These are phyloP conservation scores for Cassiopea andromeda DNA, from an alignment of 30 jellyfish, hydroid and myxozoan species.

Conservation along the genomic window DNA sequence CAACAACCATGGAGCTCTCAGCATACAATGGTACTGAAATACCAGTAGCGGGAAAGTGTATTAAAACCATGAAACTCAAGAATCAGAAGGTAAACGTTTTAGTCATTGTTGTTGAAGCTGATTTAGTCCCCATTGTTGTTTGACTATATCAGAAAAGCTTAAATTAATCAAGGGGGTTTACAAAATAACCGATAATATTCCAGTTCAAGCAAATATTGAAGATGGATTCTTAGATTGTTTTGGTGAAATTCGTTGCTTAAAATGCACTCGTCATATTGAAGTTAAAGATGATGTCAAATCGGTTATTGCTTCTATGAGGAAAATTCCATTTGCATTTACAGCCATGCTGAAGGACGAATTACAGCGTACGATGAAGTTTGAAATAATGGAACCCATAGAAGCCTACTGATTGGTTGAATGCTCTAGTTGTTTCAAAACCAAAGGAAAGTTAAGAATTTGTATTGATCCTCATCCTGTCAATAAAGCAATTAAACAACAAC, in stretches of 20 bases:
- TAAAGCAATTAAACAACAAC: slow-evolving; percentile 78
- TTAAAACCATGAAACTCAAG: neutral
- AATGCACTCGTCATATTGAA: slow-evolving; percentile 40
- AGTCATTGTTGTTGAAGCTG: slow-evolving; percentile 22
- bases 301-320: slow-evolving; percentile 34
- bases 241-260: slow-evolving; percentile 47
- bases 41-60: slow-evolving; percentile 28
- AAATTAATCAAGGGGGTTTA: slow-evolving; percentile 31
- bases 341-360: slow-evolving; percentile 71
- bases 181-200: neutral
- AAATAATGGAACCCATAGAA: slow-evolving; percentile 58
- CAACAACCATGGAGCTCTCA: slow-evolving; percentile 14
- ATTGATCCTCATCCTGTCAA: slow-evolving; percentile 82
- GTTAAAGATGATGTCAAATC: slow-evolving; percentile 30
- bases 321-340: slow-evolving; percentile 71
- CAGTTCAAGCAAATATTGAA: neutral
- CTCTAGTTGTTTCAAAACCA: slow-evolving; percentile 74
- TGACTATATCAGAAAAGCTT: slow-evolving; percentile 6
- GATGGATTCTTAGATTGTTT: slow-evolving; percentile 47
- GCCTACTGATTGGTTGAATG: slow-evolving; percentile 85
- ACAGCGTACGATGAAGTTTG: slow-evolving; percentile 46
- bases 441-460: slow-evolving; percentile 83
- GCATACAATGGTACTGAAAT: slow-evolving; percentile 21
- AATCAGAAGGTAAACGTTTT: neutral
- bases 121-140: slow-evolving; percentile 31